Evolutionary conservation across 1,140 invertebrate species (phyloP), one percentile per base, ranked within the genome.

Genomic region (Delia radicum): DNA sequence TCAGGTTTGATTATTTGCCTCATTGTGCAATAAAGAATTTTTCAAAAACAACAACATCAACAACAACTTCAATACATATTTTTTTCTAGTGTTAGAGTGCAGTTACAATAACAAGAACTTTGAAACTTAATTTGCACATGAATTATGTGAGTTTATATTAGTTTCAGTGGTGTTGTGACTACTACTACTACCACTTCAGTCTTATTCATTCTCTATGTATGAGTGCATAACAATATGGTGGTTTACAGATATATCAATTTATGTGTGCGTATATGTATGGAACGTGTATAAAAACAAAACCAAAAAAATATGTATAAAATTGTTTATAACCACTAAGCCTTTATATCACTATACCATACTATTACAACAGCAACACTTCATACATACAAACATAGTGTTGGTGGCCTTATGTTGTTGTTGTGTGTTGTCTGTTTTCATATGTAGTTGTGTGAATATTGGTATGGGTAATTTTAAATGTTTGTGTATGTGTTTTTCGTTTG

Each of bases 401-500:
- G 48, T 55, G 48, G 48, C 48, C 8, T 7, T 55, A 55, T 55
- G 24, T 21, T 21, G n/a, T 21, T 55, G 48, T n/a, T 55, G 10
- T n/a, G 4, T 15, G 42, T 0, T 48, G 4, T 55, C 48, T 18
- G 24, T 18, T 37, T 18, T 21, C 48, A 21, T 21, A 42, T 15
- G 37, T 42, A 13, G 6, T 42, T 42, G 37, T 10, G 37, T 21
- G 1, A 21, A 3, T 55, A 6, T 55, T 28, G 15, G 7, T 18
- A 10, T 29, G 63, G 15, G 24, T 75, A 10, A 37, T 18, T 55
- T 21, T 67, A 0, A 24, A 1, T 12, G 62, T 27, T 37, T 61
- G 3, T 75, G 73, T 55, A 24, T 55, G 28, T 55, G 61, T 65
- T 63, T 67, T 62, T 46, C 65, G 62, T 75, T 67, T 75, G 21